These are phyloP conservation scores for Artemia franciscana DNA, from an alignment of 1,140 invertebrate genomes.

Conservation along the genomic window DNA sequence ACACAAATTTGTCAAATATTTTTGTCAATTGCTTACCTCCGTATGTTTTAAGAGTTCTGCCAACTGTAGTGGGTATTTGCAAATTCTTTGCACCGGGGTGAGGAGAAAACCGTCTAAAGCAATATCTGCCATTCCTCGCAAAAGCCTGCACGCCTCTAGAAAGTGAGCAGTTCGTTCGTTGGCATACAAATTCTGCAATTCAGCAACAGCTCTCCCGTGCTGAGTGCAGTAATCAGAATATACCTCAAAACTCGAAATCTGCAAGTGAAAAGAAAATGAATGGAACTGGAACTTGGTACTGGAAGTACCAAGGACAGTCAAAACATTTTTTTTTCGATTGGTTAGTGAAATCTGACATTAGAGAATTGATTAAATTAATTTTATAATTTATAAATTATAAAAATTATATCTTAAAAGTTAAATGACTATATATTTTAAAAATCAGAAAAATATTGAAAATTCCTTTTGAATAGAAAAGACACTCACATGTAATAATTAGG, in stretches of 20 bases:
- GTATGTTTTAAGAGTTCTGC: conserved; percentile 60
- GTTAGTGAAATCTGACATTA: too few relatives aligned
- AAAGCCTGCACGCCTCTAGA: conserved; percentile 56
- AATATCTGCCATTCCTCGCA: conserved; percentile 57
- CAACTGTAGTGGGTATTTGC: conserved; percentile 72
- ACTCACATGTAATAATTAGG: too few relatives aligned
- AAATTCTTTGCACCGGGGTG: conserved; percentile 73
- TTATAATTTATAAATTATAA: too few relatives aligned
- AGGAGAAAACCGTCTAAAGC: conserved; percentile 67
- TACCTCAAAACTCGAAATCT: conserved; percentile 50
- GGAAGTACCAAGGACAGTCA: too few relatives aligned
- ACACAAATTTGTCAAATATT: too few relatives aligned
- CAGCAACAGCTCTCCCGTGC: conserved; percentile 50
- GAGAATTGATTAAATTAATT: too few relatives aligned
- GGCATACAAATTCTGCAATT: conserved; percentile 44
- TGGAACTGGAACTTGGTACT: not conserved
- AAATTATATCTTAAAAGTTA: too few relatives aligned
- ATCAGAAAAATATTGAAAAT: too few relatives aligned
- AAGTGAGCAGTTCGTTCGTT: conserved; percentile 50
- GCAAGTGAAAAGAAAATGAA: conserved; percentile 12
- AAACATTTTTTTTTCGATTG: too few relatives aligned
- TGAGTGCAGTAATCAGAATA: conserved; percentile 83
- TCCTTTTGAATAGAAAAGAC: too few relatives aligned
- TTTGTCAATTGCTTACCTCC: conserved; percentile 23
- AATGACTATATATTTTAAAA: too few relatives aligned